phyloP scores from a whole-genome alignment of 2,113 vertebrate species.

The Turdus rufiventris region DNA sequence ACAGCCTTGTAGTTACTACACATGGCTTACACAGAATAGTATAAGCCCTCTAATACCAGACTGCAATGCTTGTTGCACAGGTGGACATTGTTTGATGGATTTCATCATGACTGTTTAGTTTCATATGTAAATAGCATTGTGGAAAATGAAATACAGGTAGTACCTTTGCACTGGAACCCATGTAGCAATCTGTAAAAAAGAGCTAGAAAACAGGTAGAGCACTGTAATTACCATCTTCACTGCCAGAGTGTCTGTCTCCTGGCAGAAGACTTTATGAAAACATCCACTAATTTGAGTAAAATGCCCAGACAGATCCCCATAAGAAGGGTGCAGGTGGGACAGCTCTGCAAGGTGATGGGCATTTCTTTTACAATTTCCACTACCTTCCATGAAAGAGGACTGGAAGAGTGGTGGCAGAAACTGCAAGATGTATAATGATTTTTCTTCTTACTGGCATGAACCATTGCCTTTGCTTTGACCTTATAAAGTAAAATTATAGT shows the following conservation, averaged over 20 bases:
- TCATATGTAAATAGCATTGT: neutral
- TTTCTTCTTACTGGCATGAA: neutral
- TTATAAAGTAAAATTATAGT: neutral
- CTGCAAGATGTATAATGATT: neutral
- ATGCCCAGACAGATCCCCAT: neutral
- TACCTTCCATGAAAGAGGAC: neutral
- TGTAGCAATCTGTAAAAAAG: neutral
- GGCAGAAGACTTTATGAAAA: neutral
- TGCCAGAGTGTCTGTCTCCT: neutral
- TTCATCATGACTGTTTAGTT: neutral
- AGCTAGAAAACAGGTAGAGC: neutral
- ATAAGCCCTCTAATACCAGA: neutral
- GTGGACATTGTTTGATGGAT: neutral
- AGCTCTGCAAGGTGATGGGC: accelerated
- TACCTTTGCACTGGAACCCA: neutral
- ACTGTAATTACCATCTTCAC: neutral
- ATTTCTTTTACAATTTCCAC: neutral
- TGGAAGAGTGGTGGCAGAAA: neutral
- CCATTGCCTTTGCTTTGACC: neutral
- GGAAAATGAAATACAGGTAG: neutral
- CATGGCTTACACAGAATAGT: neutral
- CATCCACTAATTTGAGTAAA: neutral
- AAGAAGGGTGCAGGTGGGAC: neutral
- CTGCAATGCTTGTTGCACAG: neutral
- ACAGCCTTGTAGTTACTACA: neutral